Conservation (phyloP, 92 coral and sea anemone genomes). For the Phenganax marumi region DNA sequence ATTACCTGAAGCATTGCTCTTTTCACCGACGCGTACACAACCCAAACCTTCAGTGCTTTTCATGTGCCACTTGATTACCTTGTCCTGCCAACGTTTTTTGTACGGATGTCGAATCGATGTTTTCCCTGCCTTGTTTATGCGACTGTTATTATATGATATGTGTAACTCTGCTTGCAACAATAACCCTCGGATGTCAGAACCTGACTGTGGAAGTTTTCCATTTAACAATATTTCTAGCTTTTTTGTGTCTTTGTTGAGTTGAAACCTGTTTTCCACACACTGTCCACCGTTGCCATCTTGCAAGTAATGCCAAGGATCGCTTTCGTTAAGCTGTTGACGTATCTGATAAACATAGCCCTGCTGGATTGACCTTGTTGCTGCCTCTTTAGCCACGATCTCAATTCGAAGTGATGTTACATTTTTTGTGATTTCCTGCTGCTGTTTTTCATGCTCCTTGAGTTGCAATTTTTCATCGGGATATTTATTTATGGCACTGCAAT, state of each 20-base stretch:
- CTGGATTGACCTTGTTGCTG: not conserved
- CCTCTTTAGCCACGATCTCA: conserved; percentile 4
- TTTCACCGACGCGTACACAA: too few relatives aligned
- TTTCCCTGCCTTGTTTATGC: conserved; percentile 16
- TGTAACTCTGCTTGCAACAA: not conserved
- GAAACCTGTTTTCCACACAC: conserved; percentile 36
- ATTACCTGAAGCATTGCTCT: too few relatives aligned
- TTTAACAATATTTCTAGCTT: not conserved
- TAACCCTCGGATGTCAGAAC: not conserved
- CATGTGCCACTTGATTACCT: conserved; percentile 13
- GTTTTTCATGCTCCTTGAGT: conserved; percentile 20
- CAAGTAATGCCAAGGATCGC: conserved; percentile 7
- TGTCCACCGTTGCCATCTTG: not conserved
- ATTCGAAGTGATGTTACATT: not conserved
- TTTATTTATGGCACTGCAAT: conserved; percentile 10
- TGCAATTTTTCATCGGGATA: conserved; percentile 16
- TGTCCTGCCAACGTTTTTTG: conserved; percentile 19
- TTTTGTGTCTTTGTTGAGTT: conserved; percentile 31
- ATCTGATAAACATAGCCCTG: conserved; percentile 21
- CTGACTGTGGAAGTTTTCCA: conserved; percentile 15
- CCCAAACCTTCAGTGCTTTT: too few relatives aligned
- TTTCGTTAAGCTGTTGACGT: conserved; percentile 3
- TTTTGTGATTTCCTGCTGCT: conserved; percentile 23
- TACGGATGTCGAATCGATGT: conserved; percentile 33
- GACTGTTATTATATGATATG: not conserved